These are phyloP conservation scores for Cotesia vestalis DNA, from an alignment of 1,140 invertebrate species.

Conservation along the genomic window DNA sequence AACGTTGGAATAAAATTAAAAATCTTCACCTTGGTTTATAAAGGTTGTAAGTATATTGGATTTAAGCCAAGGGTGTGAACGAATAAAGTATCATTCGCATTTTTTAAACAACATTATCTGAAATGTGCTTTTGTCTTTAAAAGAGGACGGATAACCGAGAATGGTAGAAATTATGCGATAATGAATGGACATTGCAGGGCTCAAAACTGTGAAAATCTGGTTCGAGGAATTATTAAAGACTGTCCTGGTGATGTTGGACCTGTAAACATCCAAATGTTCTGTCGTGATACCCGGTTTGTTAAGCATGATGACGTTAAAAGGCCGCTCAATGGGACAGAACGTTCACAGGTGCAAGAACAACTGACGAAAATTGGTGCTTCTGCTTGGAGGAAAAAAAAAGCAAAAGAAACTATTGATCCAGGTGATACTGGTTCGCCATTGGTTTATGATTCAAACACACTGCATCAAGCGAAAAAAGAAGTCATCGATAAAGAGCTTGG, in stretches of 20 bases:
- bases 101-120: background rate
- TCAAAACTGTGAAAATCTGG: slow-evolving; percentile 11
- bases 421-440: too few relatives aligned
- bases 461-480: too few relatives aligned
- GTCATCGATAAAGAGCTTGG: too few relatives aligned
- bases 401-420: too few relatives aligned
- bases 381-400: too few relatives aligned
- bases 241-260: slow-evolving; percentile 1
- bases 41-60: slow-evolving; percentile 1
- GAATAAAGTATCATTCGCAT: slow-evolving; percentile 10
- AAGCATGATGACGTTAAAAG: too few relatives aligned
- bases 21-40: background rate
- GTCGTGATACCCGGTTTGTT: background rate
- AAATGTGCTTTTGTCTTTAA: slow-evolving; percentile 21
- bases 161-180: slow-evolving; percentile 7
- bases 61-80: slow-evolving; percentile 16
- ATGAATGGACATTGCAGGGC: slow-evolving; percentile 4
- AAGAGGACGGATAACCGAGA: slow-evolving; percentile 4
- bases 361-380: too few relatives aligned
- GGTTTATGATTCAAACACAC: too few relatives aligned
- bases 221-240: background rate
- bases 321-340: too few relatives aligned
- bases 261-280: slow-evolving; percentile 9
- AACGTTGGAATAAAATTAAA: background rate
- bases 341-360: too few relatives aligned